Evolutionary conservation across 2,797 vertebrate species (phyloP), one percentile per base, ranked within the genome.

Genomic region (Limnodromus scolopaceus): DNA sequence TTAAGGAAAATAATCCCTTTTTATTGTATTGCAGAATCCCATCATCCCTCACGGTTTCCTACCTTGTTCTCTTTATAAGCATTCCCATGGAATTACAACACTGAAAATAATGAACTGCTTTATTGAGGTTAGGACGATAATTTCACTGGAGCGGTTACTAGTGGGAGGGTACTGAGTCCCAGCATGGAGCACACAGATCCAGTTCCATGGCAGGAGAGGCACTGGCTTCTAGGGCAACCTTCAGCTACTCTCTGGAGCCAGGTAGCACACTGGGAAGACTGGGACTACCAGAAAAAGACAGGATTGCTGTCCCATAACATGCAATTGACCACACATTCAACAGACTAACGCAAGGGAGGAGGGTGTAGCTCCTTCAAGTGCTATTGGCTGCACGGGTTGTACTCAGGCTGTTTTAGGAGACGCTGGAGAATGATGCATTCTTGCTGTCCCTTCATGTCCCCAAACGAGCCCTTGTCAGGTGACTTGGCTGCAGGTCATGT

Each of bases 1-100:
- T 96, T 97, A 97, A 96, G 76, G 96, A 95, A 96, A 96, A 64
- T 77, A 84, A 97, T 97, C 94, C 68, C 46, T 93, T 93, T 96
- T 96, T 95, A 96, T 96, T 97, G 88, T 96, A 96, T 71, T 97
- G 90, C 71, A 83, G 81, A 83, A 93, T 95, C 69, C 55, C 51
- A 85, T 94, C 69, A 93, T 83, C 80, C 81, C 87, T 86, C 86
- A 71, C 36, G 81, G 71, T 92, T 96, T 93, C 68, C 30, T 85
- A 84, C 68, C 84, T 84, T 74, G 71, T 64, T 39, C 22, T 84
- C 46, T 93, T 87, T 70, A 85, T 89, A 89, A 71, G 61, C 65
- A 91, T 91, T 95, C 55, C 69, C 25, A 16, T 4, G 6, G 87
- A 94, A 95, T 88, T 81, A 95, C 64, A 91, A 49, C 43, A 58